Conservation (phyloP, 2,113 vertebrate genomes). For the Prunella himalayana region DNA sequence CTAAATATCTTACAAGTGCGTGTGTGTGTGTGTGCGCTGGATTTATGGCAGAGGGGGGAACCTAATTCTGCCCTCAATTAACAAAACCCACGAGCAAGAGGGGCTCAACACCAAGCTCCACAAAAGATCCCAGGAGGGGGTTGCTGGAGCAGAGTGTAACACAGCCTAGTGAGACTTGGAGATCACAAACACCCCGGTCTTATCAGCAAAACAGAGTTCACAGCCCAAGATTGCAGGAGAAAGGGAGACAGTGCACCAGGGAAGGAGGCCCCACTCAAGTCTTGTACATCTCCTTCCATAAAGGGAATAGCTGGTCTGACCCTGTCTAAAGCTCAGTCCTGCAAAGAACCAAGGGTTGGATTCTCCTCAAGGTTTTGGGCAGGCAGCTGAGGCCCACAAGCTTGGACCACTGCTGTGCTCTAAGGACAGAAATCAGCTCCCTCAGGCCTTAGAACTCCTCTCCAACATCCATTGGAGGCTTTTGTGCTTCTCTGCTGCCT, state of each 20-base stretch:
- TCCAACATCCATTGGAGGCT: not conserved
- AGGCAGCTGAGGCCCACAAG: not conserved
- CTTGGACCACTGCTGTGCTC: not conserved
- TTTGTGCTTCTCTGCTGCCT: not conserved
- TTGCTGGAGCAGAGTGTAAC: not conserved
- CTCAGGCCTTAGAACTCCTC: not conserved
- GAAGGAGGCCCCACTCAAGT: not conserved
- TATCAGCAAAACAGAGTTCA: not conserved
- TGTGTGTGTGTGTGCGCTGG: not conserved
- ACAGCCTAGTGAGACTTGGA: not conserved
- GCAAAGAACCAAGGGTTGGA: not conserved
- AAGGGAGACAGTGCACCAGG: not conserved
- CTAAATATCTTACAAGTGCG: constrained; percentile 34
- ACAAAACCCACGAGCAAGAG: not conserved
- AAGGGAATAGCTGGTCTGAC: not conserved
- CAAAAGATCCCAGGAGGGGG: not conserved
- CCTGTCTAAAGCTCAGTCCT: not conserved
- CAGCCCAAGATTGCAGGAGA: not conserved
- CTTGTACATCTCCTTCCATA: not conserved
- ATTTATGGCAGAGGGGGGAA: constrained; percentile 39
- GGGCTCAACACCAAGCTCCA: not conserved
- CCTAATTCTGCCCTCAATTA: constrained; percentile 25
- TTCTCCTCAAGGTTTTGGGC: not conserved
- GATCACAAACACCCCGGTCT: not conserved
- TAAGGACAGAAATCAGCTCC: not conserved